A percentile compares a stretch with the other conserved stretches of the same genome.
Conservation (phyloP, 2,888 invertebrate species). For the Drosophila kanekoi region DNA sequence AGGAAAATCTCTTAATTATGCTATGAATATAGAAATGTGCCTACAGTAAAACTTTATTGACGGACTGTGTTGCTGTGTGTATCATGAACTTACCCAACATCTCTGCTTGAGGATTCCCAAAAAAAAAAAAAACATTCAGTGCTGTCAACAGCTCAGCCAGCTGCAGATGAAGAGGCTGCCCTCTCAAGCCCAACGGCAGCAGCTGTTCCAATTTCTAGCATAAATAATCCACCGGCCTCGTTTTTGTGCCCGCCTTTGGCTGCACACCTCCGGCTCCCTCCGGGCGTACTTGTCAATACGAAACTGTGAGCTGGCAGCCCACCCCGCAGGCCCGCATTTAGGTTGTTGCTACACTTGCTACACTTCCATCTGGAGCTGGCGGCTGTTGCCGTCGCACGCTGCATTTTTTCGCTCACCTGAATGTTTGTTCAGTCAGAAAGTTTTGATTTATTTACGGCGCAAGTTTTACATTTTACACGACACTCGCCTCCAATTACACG, state of each 20-base stretch:
- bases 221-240: conserved; percentile 70
- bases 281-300: conserved; percentile 72
- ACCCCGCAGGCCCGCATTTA: conserved; percentile 47
- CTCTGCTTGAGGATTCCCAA: conserved; percentile 2
- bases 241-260: conserved; percentile 35
- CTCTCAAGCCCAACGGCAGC: conserved; percentile 50
- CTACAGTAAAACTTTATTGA: conserved; percentile 12
- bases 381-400: conserved; percentile 57
- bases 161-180: conserved; percentile 39
- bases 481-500: conserved; percentile 81
- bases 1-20: conserved; percentile 15
- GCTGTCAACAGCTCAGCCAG: conserved; percentile 24
- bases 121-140: background rate
- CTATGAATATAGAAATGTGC: conserved; percentile 10
- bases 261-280: conserved; percentile 11
- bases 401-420: conserved; percentile 81
- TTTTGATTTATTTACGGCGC: conserved; percentile 82
- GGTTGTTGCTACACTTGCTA: conserved; percentile 34
- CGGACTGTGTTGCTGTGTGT: conserved; percentile 13
- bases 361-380: conserved; percentile 29
- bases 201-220: conserved; percentile 78
- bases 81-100: conserved; percentile 23
- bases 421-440: conserved; percentile 80
- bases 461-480: conserved; percentile 82
- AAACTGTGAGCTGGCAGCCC: conserved; percentile 45